Base-by-base conservation (phyloP, 2,888 invertebrate species). In the Kuschelorhynchus macadamiae region DNA sequence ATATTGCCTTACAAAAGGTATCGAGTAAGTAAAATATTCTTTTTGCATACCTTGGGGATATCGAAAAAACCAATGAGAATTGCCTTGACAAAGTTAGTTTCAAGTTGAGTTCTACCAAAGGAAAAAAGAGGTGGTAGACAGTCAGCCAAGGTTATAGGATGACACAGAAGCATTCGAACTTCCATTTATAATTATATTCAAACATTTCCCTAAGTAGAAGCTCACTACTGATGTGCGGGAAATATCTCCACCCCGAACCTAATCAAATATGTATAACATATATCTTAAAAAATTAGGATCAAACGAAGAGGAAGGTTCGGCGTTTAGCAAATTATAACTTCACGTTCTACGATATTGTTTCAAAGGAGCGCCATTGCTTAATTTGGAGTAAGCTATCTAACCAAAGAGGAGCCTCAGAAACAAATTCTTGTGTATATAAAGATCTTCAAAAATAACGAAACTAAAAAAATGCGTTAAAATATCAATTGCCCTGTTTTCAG, bases 1-100 rank as follows among this genome's bases (percentile, higher is more conserved):
- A 46, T 20, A 46, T 20, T 46, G 9, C 17, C 12, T 46, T n/a
- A 18, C 46, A 46, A n/a, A n/a, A 4, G 12, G 18, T 46, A 46
- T 20, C 17, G 17, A 46, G 36, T 52, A 39, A 41, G 42, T 42
- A 62, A 62, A 44, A 55, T n/a, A 16, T 42, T 59, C 16, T 57
- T 57, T 59, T 59, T 59, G 32, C 20, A 46, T 18, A 59, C 59
- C 5, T 30, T 59, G 20, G 30, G 32, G 9, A 46, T 59, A 12
- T 59, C 59, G 7, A 32, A 59, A 18, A 18, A 30, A 11, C 12
- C 32, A 30, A 33, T 46, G 25, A 25, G 32, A 25, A 59, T 47
- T 30, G 30, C 59, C 9, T 9, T 59, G n/a, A 11, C 8, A 11
- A 46, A 59, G 17, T 3, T 59, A 18, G 46, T 32, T 18, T 11